phyloP scores from a whole-genome alignment of 2,113 vertebrate species.

The Chroicocephalus ridibundus region DNA sequence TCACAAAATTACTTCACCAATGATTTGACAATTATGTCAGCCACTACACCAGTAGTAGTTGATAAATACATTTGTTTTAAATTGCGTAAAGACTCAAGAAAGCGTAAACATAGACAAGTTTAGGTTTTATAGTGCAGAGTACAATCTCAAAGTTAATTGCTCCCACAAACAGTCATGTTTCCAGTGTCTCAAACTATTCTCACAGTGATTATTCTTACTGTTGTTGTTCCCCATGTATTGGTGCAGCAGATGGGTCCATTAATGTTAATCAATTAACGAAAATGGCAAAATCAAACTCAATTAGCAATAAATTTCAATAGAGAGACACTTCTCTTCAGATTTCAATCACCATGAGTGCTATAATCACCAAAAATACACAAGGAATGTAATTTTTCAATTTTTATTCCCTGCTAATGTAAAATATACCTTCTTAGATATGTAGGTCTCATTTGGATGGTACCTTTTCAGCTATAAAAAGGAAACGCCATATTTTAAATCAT shows the following conservation, averaged over 20 bases:
- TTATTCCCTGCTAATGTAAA: not conserved
- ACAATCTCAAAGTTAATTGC: conserved; percentile 21
- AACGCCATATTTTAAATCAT: not conserved
- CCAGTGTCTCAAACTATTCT: conserved; percentile 17
- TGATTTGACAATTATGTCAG: conserved; percentile 6
- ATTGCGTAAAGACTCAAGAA: not conserved
- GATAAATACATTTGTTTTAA: conserved; percentile 43
- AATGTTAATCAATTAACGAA: conserved; percentile 67
- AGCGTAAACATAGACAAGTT: not conserved
- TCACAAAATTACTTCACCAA: not conserved
- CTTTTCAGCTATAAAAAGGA: not conserved
- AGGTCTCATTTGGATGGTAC: not conserved
- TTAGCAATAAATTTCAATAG: conserved; percentile 55
- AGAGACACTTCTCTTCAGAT: conserved; percentile 1
- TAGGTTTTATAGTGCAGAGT: not conserved
- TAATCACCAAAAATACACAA: not conserved
- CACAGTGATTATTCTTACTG: conserved; percentile 40
- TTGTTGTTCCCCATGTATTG: not conserved
- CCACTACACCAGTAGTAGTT: not conserved
- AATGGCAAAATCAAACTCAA: conserved; percentile 60
- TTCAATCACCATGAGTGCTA: not conserved
- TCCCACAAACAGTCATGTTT: not conserved
- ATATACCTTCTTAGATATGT: not conserved
- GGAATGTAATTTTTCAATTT: not conserved
- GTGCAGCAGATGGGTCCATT: conserved; percentile 60